Evolutionary conservation across 2,888 invertebrate genomes (phyloP), one percentile per base, ranked within the genome.

Genomic region (Spisula solida): DNA sequence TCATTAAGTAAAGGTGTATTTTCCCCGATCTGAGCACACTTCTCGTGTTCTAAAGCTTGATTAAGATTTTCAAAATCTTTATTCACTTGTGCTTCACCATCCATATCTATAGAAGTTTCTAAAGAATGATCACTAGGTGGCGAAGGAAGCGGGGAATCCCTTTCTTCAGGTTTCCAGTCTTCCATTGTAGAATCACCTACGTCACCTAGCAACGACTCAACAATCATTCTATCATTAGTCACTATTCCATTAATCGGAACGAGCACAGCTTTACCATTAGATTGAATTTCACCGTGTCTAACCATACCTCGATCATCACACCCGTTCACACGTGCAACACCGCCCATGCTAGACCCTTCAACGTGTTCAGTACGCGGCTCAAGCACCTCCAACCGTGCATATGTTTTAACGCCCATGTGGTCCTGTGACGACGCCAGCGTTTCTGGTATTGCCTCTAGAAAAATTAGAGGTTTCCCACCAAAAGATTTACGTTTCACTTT

Each of bases 301-400:
- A 41, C 47, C 6, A 34, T 60, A 48, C 60, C 41, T 10, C 66
- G 12, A 20, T 85, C 75, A 10, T 70, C 84, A 66, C 80, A 80
- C 10, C 85, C 70, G 25, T 60, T 78, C 5, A 84, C 70, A 47
- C 83, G 86, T 20, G 88, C 80, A 34, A 86, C 81, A 14, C 86
- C 90, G n/a, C 86, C 80, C 81, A 86, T 86, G 81, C 80, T 31
- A 86, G 80, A 34, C 60, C 87, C 88, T 88, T 88, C 47, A 75
- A 75, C 75, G 31, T 31, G 75, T 89, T 86, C 82, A 51, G 83
- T 87, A 10, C 90, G 84, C 41, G 91, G 86, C 41, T 88, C 88
- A 20, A 91, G 86, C 79, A 91, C 91, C 90, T 91, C 91, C 41
- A 91, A 86, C 90, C 90, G 90, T 66, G 91, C 88, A 83, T 91